These are phyloP conservation scores for Melieria omissa DNA, from an alignment of 2,888 invertebrate genomes.

Conservation along the genomic window DNA sequence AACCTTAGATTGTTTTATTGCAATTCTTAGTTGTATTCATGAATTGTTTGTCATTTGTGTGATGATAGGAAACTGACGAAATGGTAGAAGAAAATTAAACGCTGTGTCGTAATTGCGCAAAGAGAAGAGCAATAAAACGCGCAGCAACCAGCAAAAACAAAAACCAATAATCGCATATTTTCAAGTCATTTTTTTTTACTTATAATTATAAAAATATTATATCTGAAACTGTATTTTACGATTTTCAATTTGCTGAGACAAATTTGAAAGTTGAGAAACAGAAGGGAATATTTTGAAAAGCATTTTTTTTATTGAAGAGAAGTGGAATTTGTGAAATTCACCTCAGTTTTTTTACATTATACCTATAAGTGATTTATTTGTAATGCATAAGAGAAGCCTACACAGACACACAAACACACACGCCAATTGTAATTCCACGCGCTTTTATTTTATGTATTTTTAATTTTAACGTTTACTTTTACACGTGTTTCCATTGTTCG, in stretches of 20 bases:
- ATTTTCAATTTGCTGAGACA: neutral
- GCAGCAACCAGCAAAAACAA: conserved; percentile 33
- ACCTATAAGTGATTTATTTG: neutral
- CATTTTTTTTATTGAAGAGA: neutral
- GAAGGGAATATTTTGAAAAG: neutral
- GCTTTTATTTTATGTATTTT: conserved; percentile 44
- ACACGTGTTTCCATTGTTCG: neutral
- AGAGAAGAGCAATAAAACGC: conserved; percentile 9
- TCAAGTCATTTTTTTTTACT: conserved; percentile 50
- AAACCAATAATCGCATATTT: conserved; percentile 47
- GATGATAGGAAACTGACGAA: too few species aligned
- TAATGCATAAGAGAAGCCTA: neutral
- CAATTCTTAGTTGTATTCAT: conserved; percentile 24
- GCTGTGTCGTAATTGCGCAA: neutral
- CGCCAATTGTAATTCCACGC: conserved; percentile 48
- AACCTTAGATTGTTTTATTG: conserved; percentile 31
- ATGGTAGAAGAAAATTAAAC: too few species aligned
- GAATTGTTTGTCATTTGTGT: conserved; percentile 3
- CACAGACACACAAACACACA: conserved; percentile 35
- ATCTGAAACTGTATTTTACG: conserved; percentile 13
- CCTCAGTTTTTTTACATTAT: neutral
- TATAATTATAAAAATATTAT: conserved; percentile 24
- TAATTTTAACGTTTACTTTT: conserved; percentile 43
- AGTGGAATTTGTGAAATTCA: neutral
- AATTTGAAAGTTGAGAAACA: neutral